A percentile compares a stretch with the other conserved stretches of the same genome.
Conservation (phyloP, 2,797 vertebrate genomes). For the Enteromius argenteus region DNA sequence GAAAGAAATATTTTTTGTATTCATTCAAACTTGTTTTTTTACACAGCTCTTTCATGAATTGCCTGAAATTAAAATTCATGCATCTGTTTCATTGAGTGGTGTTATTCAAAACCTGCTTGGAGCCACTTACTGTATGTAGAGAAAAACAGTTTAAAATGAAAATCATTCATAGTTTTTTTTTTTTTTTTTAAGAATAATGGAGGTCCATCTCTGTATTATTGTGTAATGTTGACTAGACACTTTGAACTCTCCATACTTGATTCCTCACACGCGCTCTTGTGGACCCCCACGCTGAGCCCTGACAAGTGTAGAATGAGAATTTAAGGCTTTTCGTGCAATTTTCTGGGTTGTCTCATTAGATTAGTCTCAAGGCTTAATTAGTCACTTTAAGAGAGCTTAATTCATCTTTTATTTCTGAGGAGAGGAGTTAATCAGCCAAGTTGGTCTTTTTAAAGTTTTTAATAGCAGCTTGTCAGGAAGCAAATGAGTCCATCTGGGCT, state of each 20-base stretch:
- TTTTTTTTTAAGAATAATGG: conserved; percentile 1
- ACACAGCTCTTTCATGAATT: background rate
- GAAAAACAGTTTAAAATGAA: background rate
- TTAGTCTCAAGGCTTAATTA: conserved; percentile 75
- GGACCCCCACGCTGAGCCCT: conserved; percentile 2
- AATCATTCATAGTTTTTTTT: background rate
- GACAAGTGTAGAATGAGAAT: conserved; percentile 33
- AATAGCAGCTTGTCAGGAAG: conserved; percentile 73
- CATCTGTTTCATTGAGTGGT: background rate
- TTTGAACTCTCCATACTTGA: background rate
- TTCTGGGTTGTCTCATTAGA: conserved; percentile 72
- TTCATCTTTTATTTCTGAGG: conserved; percentile 75
- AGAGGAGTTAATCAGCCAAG: conserved; percentile 76
- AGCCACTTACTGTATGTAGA: background rate
- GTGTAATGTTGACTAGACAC: background rate
- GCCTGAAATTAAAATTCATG: background rate
- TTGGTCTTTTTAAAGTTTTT: conserved; percentile 71
- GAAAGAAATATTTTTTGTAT: background rate
- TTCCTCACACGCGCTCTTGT: background rate
- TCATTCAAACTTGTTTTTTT: conserved; percentile 5
- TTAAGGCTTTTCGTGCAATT: conserved; percentile 11
- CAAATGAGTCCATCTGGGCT: conserved; percentile 64
- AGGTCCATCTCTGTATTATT: background rate
- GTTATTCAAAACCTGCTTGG: background rate
- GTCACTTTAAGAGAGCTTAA: conserved; percentile 75